Evolutionary conservation across 2,113 vertebrate genomes (phyloP).

Genomic region (Colaptes auratus): DNA sequence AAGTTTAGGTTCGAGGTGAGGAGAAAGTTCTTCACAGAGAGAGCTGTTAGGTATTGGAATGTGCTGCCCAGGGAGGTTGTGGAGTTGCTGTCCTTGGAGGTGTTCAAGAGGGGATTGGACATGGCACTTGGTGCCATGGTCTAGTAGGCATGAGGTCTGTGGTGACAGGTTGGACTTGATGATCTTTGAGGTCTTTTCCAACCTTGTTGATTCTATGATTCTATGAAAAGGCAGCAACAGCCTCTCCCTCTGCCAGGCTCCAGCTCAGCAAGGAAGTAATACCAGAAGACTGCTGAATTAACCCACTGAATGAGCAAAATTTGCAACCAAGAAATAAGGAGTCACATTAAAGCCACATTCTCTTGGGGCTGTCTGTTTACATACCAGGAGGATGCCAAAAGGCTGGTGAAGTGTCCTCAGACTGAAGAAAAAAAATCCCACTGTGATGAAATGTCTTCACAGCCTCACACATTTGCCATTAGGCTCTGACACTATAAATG

Average conservation of each 20-base stretch:
- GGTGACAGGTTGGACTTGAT: no score
- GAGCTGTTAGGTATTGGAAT: no score
- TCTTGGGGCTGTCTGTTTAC: not conserved
- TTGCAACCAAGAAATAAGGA: not conserved
- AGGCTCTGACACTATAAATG: not conserved
- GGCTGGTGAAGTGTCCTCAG: not conserved
- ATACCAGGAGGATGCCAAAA: not conserved
- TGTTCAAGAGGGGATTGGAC: no score
- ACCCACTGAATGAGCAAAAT: not conserved
- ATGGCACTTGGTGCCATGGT: no score
- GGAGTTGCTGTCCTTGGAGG: no score
- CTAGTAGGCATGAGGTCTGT: no score
- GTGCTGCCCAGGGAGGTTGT: no score
- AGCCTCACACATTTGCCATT: not conserved
- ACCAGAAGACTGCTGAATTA: not conserved
- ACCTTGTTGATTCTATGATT: no score
- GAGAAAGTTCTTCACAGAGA: no score
- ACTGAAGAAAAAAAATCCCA: not conserved
- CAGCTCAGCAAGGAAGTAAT: not conserved
- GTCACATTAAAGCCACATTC: not conserved
- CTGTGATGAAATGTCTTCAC: not conserved
- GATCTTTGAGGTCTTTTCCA: no score
- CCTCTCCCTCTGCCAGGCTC: not conserved
- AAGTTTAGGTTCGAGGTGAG: no score
- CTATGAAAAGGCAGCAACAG: not conserved